Evolutionary conservation across 2,888 invertebrate genomes (phyloP), one percentile per base, ranked within the genome.

Genomic region (Crioceris asparagi): DNA sequence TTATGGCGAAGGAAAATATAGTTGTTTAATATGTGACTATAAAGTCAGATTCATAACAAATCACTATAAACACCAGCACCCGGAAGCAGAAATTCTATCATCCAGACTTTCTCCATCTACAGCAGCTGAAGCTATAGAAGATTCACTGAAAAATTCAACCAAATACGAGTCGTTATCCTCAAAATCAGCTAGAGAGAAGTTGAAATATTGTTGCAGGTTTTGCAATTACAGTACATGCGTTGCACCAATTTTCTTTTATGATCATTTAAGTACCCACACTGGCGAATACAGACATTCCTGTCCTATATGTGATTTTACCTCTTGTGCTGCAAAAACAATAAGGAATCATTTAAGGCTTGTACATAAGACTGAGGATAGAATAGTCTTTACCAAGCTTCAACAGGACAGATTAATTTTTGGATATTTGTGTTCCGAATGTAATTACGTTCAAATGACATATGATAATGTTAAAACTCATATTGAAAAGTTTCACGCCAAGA

Each of bases 261-360:
- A 83, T 56, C 87, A 88, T 53, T 68, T 83, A 26, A 74, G 75
- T 15, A 70, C 65, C 31, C 88, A 88, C 42, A 87, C 86, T 0
- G 87, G 87, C 0, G 87, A 88, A 61, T 82, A 77, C 49, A 69
- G 77, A 36, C 77, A 74, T 41, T 59, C 66, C 15, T 87, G 86
- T 57, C 69, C 70, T 1, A 62, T 65, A 31, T 87, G 86, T 47
- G 49, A 60, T 36, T 58, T 50, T 43, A 43, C 44, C 6, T 50
- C 56, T 12, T 49, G 52, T 11, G 54, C 48, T 14, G 40, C 38
- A 7, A 60, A 60, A 41, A 48, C 55, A 4, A 39, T 62, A 16
- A 45, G 53, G 10, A 32, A 40, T 1, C 60, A 61, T 41, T 50
- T 55, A 38, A 34, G 46, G 2, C 46, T 42, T 4, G 25, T 36